phyloP scores from a whole-genome alignment of 2,888 invertebrate genomes.

The Nymphalis urticae region DNA sequence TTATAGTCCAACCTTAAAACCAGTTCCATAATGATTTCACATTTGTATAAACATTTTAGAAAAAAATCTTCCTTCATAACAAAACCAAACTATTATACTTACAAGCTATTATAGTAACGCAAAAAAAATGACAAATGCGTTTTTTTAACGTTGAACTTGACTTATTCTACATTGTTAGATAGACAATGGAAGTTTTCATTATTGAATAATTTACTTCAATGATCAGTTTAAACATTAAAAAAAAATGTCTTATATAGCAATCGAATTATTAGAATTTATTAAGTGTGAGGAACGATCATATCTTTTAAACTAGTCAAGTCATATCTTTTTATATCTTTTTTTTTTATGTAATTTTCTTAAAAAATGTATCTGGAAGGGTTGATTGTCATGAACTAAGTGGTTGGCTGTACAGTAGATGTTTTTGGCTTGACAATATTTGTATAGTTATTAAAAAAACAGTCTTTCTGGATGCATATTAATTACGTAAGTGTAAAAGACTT shows the following conservation, averaged over 20 bases:
- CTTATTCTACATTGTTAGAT: too few species aligned
- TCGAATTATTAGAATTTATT: slow-evolving; percentile 47
- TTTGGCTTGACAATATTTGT: slow-evolving; percentile 68
- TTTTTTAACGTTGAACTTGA: too few species aligned
- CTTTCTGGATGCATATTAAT: slow-evolving; percentile 28
- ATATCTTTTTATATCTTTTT: slow-evolving; percentile 7
- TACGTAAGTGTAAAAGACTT: slow-evolving; percentile 43
- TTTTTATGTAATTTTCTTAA: slow-evolving; percentile 16
- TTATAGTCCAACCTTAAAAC: background rate
- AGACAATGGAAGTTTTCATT: too few species aligned
- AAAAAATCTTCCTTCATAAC: background rate
- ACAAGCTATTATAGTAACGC: too few species aligned
- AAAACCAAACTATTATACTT: too few species aligned
- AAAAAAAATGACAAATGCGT: too few species aligned
- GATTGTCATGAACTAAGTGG: slow-evolving; percentile 58
- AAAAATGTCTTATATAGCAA: slow-evolving; percentile 20
- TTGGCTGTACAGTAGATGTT: slow-evolving; percentile 76
- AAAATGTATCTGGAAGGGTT: slow-evolving; percentile 47
- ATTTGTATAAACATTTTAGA: background rate
- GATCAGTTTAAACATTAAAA: slow-evolving; percentile 15
- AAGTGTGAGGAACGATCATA: slow-evolving; percentile 52
- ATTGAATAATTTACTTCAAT: too few species aligned
- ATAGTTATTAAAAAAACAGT: slow-evolving; percentile 46
- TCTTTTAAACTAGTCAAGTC: slow-evolving; percentile 28
- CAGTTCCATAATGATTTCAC: background rate